A percentile compares a stretch with the other conserved stretches of the same genome.
These are phyloP conservation scores for Limnephilus auricula DNA, from an alignment of 2,888 invertebrate species.

Conservation along the genomic window DNA sequence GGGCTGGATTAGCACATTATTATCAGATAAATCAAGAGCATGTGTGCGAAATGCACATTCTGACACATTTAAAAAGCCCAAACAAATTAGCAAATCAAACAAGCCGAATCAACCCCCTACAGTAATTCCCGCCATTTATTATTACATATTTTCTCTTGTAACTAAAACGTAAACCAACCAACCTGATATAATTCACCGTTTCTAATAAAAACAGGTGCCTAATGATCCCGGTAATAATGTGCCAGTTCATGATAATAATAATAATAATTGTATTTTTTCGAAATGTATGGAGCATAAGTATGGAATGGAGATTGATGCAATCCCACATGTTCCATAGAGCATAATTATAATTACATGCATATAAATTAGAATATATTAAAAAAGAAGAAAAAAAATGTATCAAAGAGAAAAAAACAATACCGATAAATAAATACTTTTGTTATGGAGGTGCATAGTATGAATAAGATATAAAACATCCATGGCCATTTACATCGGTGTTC, in stretches of 20 bases:
- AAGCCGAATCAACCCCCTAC: background rate
- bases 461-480: too few relatives aligned
- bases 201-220: background rate
- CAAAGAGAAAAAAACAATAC: too few relatives aligned
- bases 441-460: too few relatives aligned
- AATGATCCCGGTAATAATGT: background rate
- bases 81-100: background rate
- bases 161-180: background rate
- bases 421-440: too few relatives aligned
- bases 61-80: background rate
- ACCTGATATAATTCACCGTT: background rate
- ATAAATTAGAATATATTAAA: too few relatives aligned
- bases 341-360: too few relatives aligned
- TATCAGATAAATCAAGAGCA: background rate
- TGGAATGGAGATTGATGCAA: too few relatives aligned
- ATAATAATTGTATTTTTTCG: too few relatives aligned
- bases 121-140: background rate
- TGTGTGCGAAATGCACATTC: background rate
- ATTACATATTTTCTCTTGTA: background rate
- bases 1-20: background rate
- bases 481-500: too few relatives aligned
- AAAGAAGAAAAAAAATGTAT: too few relatives aligned
- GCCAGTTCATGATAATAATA: background rate
- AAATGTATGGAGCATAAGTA: too few relatives aligned
- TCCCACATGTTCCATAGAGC: too few relatives aligned